Evolutionary conservation across 2,113 vertebrate genomes (phyloP).

Genomic region (Varanus komodoensis): DNA sequence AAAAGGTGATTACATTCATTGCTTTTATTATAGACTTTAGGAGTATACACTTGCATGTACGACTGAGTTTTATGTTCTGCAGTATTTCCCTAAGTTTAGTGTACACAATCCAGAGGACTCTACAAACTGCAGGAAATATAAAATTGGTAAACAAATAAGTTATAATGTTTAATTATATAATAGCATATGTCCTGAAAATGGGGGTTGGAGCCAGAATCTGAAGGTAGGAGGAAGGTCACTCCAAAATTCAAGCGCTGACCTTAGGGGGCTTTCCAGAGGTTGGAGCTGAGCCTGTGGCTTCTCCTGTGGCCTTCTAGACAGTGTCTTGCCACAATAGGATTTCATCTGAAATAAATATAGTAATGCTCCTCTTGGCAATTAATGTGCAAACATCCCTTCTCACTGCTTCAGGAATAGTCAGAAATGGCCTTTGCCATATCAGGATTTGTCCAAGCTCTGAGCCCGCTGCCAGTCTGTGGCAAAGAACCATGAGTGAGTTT

Average conservation of each 20-base stretch:
- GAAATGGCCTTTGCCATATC: background rate
- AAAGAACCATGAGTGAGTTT: background rate
- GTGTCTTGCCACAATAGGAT: too few species aligned
- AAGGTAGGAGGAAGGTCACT: too few species aligned
- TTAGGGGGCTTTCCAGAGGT: too few species aligned
- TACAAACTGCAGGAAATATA: too few species aligned
- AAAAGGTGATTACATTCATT: slow-evolving; percentile 72
- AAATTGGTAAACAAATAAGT: background rate
- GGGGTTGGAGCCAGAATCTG: too few species aligned
- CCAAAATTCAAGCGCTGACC: too few species aligned
- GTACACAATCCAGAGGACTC: too few species aligned
- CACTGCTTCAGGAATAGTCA: background rate
- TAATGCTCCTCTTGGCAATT: too few species aligned
- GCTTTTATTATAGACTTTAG: background rate
- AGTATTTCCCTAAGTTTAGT: background rate
- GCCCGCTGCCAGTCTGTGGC: background rate
- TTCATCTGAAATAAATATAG: too few species aligned
- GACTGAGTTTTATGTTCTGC: background rate
- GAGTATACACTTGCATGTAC: background rate
- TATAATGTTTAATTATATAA: background rate
- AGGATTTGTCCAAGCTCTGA: background rate
- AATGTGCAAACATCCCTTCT: background rate
- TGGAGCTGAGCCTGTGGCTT: too few species aligned
- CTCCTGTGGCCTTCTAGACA: too few species aligned
- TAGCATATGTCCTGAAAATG: background rate